A percentile compares a stretch with the other conserved stretches of the same genome.
Evolutionary conservation across 1,140 invertebrate genomes (phyloP).

Genomic region (Muscidifurax raptorellus): DNA sequence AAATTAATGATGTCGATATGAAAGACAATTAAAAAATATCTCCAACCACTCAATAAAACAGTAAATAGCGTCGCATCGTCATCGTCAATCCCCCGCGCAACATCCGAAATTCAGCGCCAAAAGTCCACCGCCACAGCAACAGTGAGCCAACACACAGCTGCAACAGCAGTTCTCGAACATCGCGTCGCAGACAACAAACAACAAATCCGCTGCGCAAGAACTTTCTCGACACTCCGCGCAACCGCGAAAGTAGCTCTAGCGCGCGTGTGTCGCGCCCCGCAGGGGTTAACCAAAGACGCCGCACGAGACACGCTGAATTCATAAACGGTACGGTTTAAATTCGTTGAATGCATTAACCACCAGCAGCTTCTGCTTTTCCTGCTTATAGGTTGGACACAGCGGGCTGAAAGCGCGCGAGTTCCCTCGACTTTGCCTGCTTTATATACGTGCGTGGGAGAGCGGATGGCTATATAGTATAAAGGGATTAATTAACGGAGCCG

Average conservation of each 20-base stretch:
- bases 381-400: not conserved
- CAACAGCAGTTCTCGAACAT: not conserved
- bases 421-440: constrained; percentile 24
- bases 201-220: not conserved
- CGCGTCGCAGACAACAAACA: not conserved
- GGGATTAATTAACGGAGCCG: constrained; percentile 41
- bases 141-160: too few relatives aligned
- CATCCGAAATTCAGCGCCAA: too few relatives aligned
- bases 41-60: too few relatives aligned
- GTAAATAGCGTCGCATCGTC: too few relatives aligned
- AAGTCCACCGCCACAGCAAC: too few relatives aligned
- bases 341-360: constrained; percentile 45
- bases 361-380: not conserved
- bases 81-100: too few relatives aligned
- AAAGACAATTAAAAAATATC: too few relatives aligned
- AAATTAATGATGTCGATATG: too few relatives aligned
- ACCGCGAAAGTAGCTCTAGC: constrained; percentile 8
- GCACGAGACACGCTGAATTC: constrained; percentile 34
- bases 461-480: constrained; percentile 36
- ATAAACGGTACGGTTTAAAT: constrained; percentile 46
- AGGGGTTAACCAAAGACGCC: constrained; percentile 22
- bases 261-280: not conserved
- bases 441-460: not conserved
- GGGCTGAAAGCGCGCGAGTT: constrained; percentile 14
- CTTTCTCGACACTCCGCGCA: not conserved